phyloP scores from a whole-genome alignment of 2,113 vertebrate species.

The Syngnathus typhle region DNA sequence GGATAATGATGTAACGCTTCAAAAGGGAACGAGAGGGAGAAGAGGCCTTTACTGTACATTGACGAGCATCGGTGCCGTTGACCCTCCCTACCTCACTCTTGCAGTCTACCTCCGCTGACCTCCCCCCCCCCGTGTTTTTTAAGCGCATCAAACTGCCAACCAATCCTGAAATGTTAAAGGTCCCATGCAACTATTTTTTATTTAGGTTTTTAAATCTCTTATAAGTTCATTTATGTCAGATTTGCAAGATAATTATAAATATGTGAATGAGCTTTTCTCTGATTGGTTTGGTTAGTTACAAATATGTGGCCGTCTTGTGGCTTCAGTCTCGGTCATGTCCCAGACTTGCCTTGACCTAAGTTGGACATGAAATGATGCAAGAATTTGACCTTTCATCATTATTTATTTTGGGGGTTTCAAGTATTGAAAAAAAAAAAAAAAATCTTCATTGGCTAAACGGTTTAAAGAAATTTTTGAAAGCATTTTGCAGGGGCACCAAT shows the following conservation, averaged over 20 bases:
- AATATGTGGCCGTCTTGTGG: too few relatives aligned
- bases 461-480: not conserved
- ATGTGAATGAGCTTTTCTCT: too few relatives aligned
- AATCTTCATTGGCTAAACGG: not conserved
- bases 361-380: too few relatives aligned
- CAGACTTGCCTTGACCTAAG: too few relatives aligned
- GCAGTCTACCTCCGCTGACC: conserved; percentile 39
- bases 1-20: not conserved
- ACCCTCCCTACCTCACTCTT: conserved; percentile 54
- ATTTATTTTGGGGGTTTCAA: not conserved
- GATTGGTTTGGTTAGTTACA: too few relatives aligned
- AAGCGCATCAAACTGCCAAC: not conserved
- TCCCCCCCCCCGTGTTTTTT: not conserved
- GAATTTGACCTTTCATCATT: not conserved
- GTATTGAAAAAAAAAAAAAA: not conserved
- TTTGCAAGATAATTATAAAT: too few relatives aligned
- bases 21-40: conserved; percentile 12
- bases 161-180: not conserved
- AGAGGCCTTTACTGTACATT: conserved; percentile 36
- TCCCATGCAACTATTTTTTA: too few relatives aligned
- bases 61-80: conserved; percentile 22
- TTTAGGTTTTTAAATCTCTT: too few relatives aligned
- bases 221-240: too few relatives aligned
- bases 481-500: not conserved
- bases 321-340: too few relatives aligned